Conservation (phyloP, 2,113 vertebrate species). For the Donacobius atricapilla region DNA sequence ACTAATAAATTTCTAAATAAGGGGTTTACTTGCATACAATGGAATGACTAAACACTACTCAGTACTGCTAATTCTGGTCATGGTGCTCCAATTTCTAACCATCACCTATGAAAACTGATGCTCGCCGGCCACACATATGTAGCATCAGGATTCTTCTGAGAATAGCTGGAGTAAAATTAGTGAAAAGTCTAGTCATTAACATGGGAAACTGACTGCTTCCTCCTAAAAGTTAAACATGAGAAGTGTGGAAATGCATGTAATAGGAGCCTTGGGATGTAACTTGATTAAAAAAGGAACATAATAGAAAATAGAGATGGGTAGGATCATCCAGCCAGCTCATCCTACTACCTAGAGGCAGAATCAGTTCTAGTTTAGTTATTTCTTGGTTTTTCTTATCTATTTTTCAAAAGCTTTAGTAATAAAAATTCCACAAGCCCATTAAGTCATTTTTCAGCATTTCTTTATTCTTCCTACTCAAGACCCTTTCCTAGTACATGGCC, state of each 20-base stretch:
- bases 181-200: not conserved
- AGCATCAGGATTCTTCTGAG: not conserved
- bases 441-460: not conserved
- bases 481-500: not conserved
- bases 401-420: conserved; percentile 25
- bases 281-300: not conserved
- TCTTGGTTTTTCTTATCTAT: not conserved
- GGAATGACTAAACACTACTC: not conserved
- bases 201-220: not conserved
- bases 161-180: not conserved
- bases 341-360: not conserved
- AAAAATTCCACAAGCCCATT: not conserved
- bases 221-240: not conserved
- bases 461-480: not conserved
- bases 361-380: not conserved
- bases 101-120: not conserved
- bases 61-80: not conserved
- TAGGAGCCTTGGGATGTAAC: not conserved
- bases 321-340: not conserved
- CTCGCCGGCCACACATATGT: not conserved
- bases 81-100: not conserved
- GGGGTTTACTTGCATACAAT: not conserved
- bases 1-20: not conserved
- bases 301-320: not conserved
- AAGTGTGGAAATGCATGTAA: not conserved